phyloP scores from a whole-genome alignment of 2,797 vertebrate species.

The Gobio occitaniae region DNA sequence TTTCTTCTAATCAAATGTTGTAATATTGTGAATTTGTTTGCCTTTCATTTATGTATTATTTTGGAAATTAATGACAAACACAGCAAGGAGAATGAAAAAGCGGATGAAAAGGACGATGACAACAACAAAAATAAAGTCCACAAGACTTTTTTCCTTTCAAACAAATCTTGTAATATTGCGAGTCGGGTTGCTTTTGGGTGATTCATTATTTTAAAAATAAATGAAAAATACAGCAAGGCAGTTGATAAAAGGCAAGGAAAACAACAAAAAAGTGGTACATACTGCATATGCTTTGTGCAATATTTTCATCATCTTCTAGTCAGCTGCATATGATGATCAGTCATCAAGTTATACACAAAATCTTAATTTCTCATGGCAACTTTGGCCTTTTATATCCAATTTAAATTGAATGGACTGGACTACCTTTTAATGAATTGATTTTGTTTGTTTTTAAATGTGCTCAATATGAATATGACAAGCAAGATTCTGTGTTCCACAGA shows the following conservation, averaged over 20 bases:
- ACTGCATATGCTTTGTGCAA: background rate
- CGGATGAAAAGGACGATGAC: background rate
- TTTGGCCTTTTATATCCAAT: background rate
- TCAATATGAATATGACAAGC: background rate
- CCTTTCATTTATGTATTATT: background rate
- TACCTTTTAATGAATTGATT: background rate
- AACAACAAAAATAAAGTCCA: background rate
- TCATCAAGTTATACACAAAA: background rate
- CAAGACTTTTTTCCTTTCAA: too few species aligned
- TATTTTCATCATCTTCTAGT: background rate
- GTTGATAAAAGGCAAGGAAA: background rate
- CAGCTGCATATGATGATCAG: background rate
- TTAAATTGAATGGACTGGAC: background rate
- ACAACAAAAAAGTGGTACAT: background rate
- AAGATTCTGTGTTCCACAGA: background rate
- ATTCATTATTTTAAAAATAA: background rate
- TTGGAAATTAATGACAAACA: background rate
- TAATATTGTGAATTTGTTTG: background rate
- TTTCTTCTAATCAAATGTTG: background rate
- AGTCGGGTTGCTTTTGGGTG: background rate
- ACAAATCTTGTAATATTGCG: background rate
- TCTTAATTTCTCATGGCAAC: background rate
- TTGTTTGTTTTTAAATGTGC: background rate
- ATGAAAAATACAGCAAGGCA: background rate
- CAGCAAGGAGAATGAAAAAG: background rate